These are phyloP conservation scores for Sceloporus tristichus DNA, from an alignment of 2,113 vertebrate genomes.

Conservation along the genomic window DNA sequence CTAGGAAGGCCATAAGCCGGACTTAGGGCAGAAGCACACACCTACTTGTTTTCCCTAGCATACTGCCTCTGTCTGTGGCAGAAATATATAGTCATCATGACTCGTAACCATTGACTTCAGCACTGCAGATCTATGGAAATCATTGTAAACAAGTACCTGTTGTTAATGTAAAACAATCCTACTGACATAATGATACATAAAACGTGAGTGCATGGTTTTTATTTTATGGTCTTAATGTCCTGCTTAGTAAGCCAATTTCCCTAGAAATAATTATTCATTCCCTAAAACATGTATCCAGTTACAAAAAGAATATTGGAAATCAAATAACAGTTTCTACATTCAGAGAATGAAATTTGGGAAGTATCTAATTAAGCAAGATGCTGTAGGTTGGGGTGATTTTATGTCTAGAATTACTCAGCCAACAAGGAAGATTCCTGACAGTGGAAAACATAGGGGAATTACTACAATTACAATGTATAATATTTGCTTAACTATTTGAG, in stretches of 20 bases:
- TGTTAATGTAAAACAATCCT: not conserved
- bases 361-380: not conserved
- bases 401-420: not conserved
- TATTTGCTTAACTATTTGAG: constrained; percentile 6
- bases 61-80: too few species aligned
- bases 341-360: not conserved
- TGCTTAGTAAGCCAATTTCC: not conserved
- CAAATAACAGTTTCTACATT: not conserved
- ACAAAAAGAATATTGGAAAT: not conserved
- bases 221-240: not conserved
- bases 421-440: not conserved
- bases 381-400: not conserved
- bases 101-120: not conserved
- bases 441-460: not conserved
- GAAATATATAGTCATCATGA: not conserved
- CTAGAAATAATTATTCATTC: not conserved
- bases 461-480: not conserved
- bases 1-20: too few species aligned
- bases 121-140: not conserved
- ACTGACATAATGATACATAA: not conserved
- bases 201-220: not conserved
- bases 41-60: not conserved
- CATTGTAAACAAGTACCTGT: not conserved
- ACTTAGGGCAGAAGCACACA: too few species aligned
- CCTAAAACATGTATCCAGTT: not conserved